Evolutionary conservation across 2,888 invertebrate genomes (phyloP), one percentile per base, ranked within the genome.

Genomic region (Eurytoma californica): DNA sequence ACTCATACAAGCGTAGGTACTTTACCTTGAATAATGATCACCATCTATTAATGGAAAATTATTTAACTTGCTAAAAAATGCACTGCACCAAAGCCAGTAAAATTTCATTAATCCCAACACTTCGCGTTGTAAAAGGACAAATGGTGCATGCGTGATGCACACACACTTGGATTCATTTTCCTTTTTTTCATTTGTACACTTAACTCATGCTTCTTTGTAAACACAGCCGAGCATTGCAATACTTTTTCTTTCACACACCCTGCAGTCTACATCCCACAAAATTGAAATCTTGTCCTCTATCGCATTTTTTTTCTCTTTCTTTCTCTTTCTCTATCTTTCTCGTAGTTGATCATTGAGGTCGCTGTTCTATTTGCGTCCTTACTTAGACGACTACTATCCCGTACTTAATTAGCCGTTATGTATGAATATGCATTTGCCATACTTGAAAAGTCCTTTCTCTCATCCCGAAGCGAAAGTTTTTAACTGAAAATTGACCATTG

Each of bases 371-470:
- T 79, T 74, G 65, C 79, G 79, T n/a, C 16, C 57, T 70, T 9
- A 30, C 18, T 70, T 75, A 79, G 67, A 79, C 49, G 57, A 79
- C 67, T 75, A 75, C 47, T 75, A 70, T 24, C 39, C 61, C 72
- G 74, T 79, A 75, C 60, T 70, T 79, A 79, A 75, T 75, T 79
- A 79, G 16, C 20, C 49, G 39, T 28, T 39, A 51, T 69, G 58
- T 72, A 53, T 73, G 39, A 67, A 57, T 14, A 53, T 79, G 72
- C 61, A 77, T 77, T 65, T 70, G 55, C 30, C 24, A 66, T 70
- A 67, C 61, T 75, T 66, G 55, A 47, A 67, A 49, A 55, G 47
- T 63, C 63, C 63, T 68, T 61, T 68, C 55, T 49, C 60, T 58
- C 20, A 20, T 57, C 20, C n/a, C 20, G 18, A 53, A 28, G 28